Base-by-base conservation (phyloP, 1,140 invertebrate genomes). In the Drosophila tsacasi region DNA sequence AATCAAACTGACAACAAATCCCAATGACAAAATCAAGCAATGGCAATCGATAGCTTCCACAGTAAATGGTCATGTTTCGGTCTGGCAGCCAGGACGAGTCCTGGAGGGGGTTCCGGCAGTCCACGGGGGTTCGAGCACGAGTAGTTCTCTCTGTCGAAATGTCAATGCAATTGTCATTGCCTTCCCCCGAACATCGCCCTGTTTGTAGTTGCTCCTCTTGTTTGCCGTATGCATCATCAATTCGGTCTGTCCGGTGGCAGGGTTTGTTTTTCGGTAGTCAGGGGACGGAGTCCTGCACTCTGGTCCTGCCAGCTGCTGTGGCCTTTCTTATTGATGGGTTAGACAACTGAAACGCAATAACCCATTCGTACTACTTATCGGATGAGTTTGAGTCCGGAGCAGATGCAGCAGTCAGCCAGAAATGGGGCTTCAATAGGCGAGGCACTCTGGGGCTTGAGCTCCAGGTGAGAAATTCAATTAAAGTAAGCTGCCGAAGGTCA, bases 21-120 rank as follows among this genome's bases (percentile, higher is more conserved):
- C 84, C 85, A 84, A 89, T 89, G 84, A 84, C 84, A 84, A 90
- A 89, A 89, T 89, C 85, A 89, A 89, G 84, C 81, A 89, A 89
- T 76, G 83, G 84, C 81, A 89, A 81, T 84, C 85, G 84, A 89
- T 89, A 85, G 75, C 42, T 46, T 58, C 30, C 66, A 49, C 73
- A 78, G 73, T 87, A 84, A 89, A 90, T 89, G 85, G 84, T 84
- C 84, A 89, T 89, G 84, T 90, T 90, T 84, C 81, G 84, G 81
- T 87, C 84, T 87, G 68, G 67, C 46, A 81, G 81, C 55, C 78
- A 69, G 82, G 32, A 52, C 47, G 55, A 54, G 30, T 25, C 39
- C 55, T 58, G 32, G 8, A n/a, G 37, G 55, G 63, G 66, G 49
- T 35, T 67, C 47, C 60, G 32, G 13, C 49, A 3, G 21, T 46